A percentile compares a stretch with the other conserved stretches of the same genome.
Conservation (phyloP, 1,140 invertebrate genomes). For the Hycleus cichorii region DNA sequence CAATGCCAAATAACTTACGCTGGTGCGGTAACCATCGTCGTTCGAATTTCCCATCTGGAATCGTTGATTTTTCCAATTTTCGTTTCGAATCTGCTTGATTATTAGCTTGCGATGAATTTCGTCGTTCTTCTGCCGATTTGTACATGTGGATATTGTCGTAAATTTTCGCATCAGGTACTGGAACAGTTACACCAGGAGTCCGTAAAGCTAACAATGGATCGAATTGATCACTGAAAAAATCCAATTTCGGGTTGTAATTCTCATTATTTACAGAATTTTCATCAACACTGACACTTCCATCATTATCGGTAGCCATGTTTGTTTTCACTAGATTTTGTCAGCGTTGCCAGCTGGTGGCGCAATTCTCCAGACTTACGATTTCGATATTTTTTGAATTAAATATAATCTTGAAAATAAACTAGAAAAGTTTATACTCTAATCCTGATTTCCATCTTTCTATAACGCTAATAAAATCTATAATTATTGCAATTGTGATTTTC, state of each 20-base stretch:
- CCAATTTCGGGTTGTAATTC: constrained; percentile 52
- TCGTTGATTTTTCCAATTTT: constrained; percentile 10
- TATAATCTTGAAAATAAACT: no score
- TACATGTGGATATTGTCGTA: constrained; percentile 58
- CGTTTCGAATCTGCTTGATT: not conserved
- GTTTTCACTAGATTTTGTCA: not conserved
- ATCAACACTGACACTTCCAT: constrained; percentile 29
- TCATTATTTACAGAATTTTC: constrained; percentile 33
- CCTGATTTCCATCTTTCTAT: no score
- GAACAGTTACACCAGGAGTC: constrained; percentile 46
- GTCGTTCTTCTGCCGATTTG: constrained; percentile 34
- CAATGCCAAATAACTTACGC: no score
- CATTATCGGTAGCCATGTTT: constrained; percentile 19
- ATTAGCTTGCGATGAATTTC: constrained; percentile 7
- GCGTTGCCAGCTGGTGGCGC: no score
- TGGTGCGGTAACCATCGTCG: constrained; percentile 39
- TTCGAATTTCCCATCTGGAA: constrained; percentile 9
- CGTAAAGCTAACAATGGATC: constrained; percentile 60
- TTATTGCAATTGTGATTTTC: no score
- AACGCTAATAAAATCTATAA: no score
- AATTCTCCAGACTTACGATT: no score
- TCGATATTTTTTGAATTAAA: no score
- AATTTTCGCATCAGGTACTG: constrained; percentile 46
- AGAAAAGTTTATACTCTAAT: no score
- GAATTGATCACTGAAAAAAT: constrained; percentile 56